Base-by-base conservation (phyloP, 2,113 vertebrate species). In the Plestiodon gilberti region DNA sequence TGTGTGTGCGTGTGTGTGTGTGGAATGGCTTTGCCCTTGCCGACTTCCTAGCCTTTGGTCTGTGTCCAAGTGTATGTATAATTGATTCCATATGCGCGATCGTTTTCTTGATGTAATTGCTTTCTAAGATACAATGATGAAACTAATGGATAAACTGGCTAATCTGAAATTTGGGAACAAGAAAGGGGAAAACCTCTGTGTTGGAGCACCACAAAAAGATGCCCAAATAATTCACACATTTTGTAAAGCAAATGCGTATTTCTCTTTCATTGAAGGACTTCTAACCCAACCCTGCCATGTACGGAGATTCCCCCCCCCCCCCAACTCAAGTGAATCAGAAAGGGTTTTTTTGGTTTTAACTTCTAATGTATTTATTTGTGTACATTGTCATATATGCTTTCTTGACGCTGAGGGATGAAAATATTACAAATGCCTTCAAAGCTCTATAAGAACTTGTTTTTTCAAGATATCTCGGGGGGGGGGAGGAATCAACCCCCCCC, bases 41-140 rank as follows among this genome's bases (percentile, higher is more conserved):
- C 94, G 95, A 97, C 97, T 98, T 98, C 98, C 97, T 97, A 96
- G 96, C 97, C 97, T 97, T 97, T 98, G 98, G 98, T 99, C 98
- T 97, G 96, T 84, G 97, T 97, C 98, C 98, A 98, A 98, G 97
- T 97, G 97, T 98, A 99, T 98, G 97, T 98, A 99, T 99, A 99
- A 99, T 99, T 99, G 97, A 99, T 99, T 98, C 97, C 90, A 96
- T 97, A 97, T 97, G 96, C 97, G 94, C 97, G 98, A 99, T 99
- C 97, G 97, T 99, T 98, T 99, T 99, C 98, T 98, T 98, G 97
- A 98, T 99, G 98, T 99, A 99, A 99, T 99, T 99, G 98, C 98
- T 98, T 98, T 96, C 97, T 97, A 98, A 98, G 98, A 99, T 98
- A 99, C 97, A 98, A 98, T 98, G 98, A 99, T 79, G 48, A 99